These are phyloP conservation scores for Scaptomyza hsui DNA, from an alignment of 1,140 invertebrate genomes.

Conservation along the genomic window DNA sequence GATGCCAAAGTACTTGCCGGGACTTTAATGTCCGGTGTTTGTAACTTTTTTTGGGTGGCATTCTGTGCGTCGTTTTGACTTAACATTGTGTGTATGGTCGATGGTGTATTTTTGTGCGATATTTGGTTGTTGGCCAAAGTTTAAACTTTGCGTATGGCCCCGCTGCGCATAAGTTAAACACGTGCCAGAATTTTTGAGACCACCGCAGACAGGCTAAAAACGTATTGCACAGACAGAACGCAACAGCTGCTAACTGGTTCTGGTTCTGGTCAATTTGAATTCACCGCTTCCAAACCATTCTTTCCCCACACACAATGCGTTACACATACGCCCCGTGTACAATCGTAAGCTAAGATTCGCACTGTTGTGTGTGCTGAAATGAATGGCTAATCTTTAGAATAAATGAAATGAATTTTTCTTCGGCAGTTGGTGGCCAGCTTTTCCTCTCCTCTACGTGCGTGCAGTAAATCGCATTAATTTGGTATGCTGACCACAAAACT, in stretches of 20 bases:
- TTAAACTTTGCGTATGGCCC: slow-evolving; percentile 68
- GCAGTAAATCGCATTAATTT: slow-evolving; percentile 81
- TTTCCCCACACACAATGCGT: slow-evolving; percentile 2
- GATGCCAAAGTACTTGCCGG: slow-evolving; percentile 58
- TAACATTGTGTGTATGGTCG: slow-evolving; percentile 11
- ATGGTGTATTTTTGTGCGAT: slow-evolving; percentile 6
- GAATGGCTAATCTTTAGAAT: slow-evolving; percentile 81
- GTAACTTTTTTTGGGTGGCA: slow-evolving; percentile 37
- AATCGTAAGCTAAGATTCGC: not conserved
- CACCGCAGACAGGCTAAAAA: slow-evolving; percentile 26
- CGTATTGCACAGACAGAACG: slow-evolving; percentile 27
- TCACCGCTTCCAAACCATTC: slow-evolving; percentile 27
- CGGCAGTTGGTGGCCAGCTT: slow-evolving; percentile 18
- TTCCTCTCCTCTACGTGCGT: slow-evolving; percentile 10
- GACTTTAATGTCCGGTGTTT: slow-evolving; percentile 70
- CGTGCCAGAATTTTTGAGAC: slow-evolving; percentile 52
- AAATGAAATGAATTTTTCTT: slow-evolving; percentile 77
- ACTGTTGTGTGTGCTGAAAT: slow-evolving; percentile 50
- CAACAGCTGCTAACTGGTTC: slow-evolving; percentile 61
- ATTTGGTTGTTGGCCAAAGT: slow-evolving; percentile 53
- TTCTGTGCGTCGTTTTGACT: slow-evolving; percentile 60
- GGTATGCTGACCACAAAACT: slow-evolving; percentile 79
- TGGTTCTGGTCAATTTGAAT: slow-evolving; percentile 58
- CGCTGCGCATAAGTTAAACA: slow-evolving; percentile 72
- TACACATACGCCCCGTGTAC: not conserved